Percentiles rank a stretch among this genome's conserved stretches.
phyloP scores from a whole-genome alignment of 2,888 invertebrate genomes.

The Machimus atricapillus region DNA sequence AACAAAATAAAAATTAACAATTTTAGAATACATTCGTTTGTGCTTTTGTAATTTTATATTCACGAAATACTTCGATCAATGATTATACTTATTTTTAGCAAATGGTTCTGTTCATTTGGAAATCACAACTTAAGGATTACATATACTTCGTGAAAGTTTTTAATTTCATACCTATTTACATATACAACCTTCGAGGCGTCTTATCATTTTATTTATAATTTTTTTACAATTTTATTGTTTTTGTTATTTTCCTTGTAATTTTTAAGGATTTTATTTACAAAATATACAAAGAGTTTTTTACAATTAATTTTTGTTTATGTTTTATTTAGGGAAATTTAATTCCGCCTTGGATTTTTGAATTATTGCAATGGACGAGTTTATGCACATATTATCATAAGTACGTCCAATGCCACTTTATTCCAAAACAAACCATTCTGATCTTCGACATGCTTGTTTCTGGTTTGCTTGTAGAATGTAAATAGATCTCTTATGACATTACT shows the following conservation, averaged over 20 bases:
- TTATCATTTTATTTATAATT: neutral
- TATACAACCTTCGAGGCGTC: slow-evolving; percentile 13
- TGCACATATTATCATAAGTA: neutral
- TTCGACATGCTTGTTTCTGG: neutral
- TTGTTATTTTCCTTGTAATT: neutral
- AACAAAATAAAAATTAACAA: neutral
- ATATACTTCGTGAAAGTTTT: neutral
- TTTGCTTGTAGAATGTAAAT: neutral
- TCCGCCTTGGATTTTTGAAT: neutral
- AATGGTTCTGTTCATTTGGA: neutral
- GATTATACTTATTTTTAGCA: neutral
- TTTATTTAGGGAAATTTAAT: neutral
- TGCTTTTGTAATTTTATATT: slow-evolving; percentile 32
- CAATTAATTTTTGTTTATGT: neutral
- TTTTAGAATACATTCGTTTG: slow-evolving; percentile 46
- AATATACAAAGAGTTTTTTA: neutral
- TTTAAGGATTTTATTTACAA: neutral
- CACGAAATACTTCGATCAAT: neutral
- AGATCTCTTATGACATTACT: neutral
- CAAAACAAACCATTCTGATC: neutral
- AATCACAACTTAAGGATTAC: neutral
- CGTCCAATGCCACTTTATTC: neutral
- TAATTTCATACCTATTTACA: neutral
- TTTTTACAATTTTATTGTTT: neutral
- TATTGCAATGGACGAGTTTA: neutral